Conservation (phyloP, 2,888 invertebrate species). For the Cerastoderma edule region DNA sequence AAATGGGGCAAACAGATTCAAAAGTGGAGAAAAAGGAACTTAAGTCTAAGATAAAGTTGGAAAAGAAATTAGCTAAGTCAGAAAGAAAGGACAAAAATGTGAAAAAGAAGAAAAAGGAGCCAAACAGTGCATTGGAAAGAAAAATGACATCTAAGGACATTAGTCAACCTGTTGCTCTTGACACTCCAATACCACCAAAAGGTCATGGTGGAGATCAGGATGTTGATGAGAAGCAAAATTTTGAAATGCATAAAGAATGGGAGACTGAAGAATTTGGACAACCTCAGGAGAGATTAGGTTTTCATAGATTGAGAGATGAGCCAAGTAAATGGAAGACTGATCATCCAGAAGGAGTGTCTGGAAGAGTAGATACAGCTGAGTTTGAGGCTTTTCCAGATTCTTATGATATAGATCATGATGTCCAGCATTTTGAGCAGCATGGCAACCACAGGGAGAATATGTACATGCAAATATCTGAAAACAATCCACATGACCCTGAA, state of each 20-base stretch:
- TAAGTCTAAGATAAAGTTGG: slow-evolving; percentile 26
- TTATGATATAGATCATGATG: no score
- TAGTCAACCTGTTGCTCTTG: background rate
- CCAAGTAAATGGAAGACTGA: background rate
- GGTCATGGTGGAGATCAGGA: background rate
- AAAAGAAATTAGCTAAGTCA: slow-evolving; percentile 26
- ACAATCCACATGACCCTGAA: background rate
- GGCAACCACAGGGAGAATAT: slow-evolving; percentile 13
- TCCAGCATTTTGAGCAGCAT: no score
- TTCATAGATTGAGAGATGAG: background rate
- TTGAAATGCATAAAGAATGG: slow-evolving; percentile 9
- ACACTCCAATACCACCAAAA: background rate
- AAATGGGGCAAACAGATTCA: slow-evolving; percentile 46
- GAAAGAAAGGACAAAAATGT: slow-evolving; percentile 27
- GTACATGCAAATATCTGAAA: slow-evolving; percentile 14
- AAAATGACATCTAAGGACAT: background rate
- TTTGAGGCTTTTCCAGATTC: no score
- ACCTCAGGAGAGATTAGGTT: background rate
- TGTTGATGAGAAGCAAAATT: no score
- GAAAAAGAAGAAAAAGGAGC: slow-evolving; percentile 17
- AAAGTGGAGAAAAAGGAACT: slow-evolving; percentile 26
- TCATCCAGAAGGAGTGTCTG: background rate
- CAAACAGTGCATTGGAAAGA: background rate
- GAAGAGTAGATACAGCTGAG: background rate
- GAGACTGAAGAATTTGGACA: background rate